Evolutionary conservation across 2,797 vertebrate species (phyloP), one percentile per base, ranked within the genome.

Genomic region (Takifugu rubripes): DNA sequence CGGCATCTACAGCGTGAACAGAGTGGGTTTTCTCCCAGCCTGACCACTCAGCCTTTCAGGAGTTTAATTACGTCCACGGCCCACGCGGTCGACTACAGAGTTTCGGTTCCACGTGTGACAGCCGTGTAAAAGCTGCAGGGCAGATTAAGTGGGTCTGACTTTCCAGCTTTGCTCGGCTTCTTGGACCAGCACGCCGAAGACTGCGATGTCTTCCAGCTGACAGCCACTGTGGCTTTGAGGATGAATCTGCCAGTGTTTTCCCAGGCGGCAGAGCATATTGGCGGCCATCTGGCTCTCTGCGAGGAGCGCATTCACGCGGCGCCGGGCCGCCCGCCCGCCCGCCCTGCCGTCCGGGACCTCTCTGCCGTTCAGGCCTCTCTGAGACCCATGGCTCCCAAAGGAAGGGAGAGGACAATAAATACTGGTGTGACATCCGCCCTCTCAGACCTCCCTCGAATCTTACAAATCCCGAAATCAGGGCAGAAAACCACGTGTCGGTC

Each of bases 251-350:
- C 62, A 66, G 79, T 71, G 63, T 79, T 80, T 73, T 84, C 73
- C 63, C 74, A 61, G 67, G 78, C 44, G 43, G 49, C 56, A 1
- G 69, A 77, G 59, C 82, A 84, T 86, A 87, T 87, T 85, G 78
- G 68, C 51, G 61, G 61, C 81, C 85, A 86, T 88, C 84, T 88
- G 86, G 68, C 74, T 76, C 67, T 80, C 73, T 66, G 66, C 50
- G 14, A 74, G 74, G 67, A 51, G 52, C 25, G 48, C 44, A 58
- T 58, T 75, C 66, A 72, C 75, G 49, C 64, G 52, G 66, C 6
- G 64, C 66, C 58, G 55, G 33, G 67, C 69, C 36, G 63, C 70
- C 78, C 70, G 73, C 83, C 80, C 67, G 71, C 75, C 45, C 66
- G 69, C 65, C 71, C 63, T 49, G 59, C 69, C 64, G 44, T 54